Conservation (phyloP, 1,140 invertebrate genomes). For the Forficula auricularia region DNA sequence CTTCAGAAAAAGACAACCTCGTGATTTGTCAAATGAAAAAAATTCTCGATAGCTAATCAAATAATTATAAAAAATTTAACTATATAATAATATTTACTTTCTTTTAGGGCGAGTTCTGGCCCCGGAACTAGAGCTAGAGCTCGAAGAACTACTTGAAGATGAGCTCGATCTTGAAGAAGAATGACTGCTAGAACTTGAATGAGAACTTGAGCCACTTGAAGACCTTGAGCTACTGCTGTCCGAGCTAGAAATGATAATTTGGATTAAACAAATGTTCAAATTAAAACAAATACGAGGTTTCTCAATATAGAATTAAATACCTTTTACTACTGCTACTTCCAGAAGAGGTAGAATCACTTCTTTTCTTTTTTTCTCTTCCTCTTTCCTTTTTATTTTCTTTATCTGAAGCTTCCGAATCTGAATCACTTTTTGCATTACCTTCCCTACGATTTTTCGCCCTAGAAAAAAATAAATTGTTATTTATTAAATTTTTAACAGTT, state of each 20-base stretch:
- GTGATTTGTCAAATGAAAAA: no score
- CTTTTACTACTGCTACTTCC: constrained; percentile 52
- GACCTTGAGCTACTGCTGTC: constrained; percentile 49
- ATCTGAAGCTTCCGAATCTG: constrained; percentile 36
- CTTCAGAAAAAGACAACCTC: no score
- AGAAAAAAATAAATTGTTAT: constrained; percentile 14
- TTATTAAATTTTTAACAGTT: no score
- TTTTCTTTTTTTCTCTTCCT: constrained; percentile 40
- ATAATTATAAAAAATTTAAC: no score
- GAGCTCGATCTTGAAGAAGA: constrained; percentile 44
- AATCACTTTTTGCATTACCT: constrained; percentile 26
- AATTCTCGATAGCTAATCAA: no score
- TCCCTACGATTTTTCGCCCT: constrained; percentile 43
- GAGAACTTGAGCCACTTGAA: constrained; percentile 35
- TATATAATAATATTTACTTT: constrained; percentile 29
- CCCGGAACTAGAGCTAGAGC: constrained; percentile 35
- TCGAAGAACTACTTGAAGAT: constrained; percentile 46
- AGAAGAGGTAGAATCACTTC: constrained; percentile 49
- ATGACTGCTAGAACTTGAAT: constrained; percentile 44
- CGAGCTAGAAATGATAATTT: constrained; percentile 46
- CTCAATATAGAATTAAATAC: constrained; percentile 2
- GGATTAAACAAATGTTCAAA: constrained; percentile 9
- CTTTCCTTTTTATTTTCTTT: constrained; percentile 51
- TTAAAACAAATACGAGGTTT: constrained; percentile 1
- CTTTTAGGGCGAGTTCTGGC: constrained; percentile 38